phyloP scores from a whole-genome alignment of 2,888 invertebrate genomes.

The Hemistola chrysoprasaria region DNA sequence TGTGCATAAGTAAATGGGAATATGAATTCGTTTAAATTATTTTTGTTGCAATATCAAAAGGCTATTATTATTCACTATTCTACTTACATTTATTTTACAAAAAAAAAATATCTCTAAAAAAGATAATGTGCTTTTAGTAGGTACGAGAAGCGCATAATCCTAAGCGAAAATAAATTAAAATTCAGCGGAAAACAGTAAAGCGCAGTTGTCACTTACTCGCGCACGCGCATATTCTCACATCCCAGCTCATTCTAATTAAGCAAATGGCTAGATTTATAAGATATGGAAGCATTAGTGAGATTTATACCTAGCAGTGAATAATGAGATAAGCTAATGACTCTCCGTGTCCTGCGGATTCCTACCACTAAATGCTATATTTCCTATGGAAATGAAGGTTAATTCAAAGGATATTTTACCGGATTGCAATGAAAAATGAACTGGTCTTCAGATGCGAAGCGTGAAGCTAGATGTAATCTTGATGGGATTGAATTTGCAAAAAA shows the following conservation, averaged over 20 bases:
- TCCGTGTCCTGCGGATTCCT: conserved; percentile 14
- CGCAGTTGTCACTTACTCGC: conserved; percentile 22
- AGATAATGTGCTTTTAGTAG: too few relatives aligned
- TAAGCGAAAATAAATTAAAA: conserved; percentile 5
- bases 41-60: too few relatives aligned
- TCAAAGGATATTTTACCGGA: conserved; percentile 6
- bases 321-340: conserved; percentile 71
- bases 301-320: conserved; percentile 74
- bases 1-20: too few relatives aligned
- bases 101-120: too few relatives aligned
- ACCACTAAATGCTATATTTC: conserved; percentile 16
- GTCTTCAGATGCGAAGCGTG: neutral
- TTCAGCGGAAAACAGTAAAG: neutral
- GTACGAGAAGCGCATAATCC: neutral
- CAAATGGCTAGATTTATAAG: conserved; percentile 72
- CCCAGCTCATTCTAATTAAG: conserved; percentile 72
- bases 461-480: too few relatives aligned
- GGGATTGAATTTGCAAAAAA: too few relatives aligned
- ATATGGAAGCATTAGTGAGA: conserved; percentile 76
- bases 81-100: too few relatives aligned
- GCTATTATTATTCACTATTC: too few relatives aligned
- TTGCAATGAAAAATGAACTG: conserved; percentile 6
- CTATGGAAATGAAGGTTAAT: conserved; percentile 15
- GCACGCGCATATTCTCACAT: conserved; percentile 25
- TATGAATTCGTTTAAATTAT: too few relatives aligned